phyloP scores from a whole-genome alignment of 2,888 invertebrate genomes.

The Nyleta sp. region DNA sequence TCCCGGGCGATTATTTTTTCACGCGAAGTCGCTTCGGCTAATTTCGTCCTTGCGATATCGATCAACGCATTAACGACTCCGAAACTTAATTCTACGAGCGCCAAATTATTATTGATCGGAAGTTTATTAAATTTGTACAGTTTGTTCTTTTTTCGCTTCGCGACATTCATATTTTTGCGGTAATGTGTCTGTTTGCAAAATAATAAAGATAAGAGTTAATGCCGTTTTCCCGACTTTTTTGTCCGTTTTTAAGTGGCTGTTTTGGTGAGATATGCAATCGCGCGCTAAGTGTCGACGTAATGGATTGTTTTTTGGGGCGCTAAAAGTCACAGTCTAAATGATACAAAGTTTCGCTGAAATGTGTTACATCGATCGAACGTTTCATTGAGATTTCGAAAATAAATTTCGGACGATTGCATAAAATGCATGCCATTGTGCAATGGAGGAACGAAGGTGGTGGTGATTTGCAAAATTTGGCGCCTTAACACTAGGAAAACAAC shows the following conservation, averaged over 20 bases:
- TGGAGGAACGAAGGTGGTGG: no score
- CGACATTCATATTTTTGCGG: not conserved
- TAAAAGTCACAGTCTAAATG: slow-evolving; percentile 15
- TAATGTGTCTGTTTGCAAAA: slow-evolving; percentile 9
- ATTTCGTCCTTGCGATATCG: slow-evolving; percentile 10
- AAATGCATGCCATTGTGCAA: no score
- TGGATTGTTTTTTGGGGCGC: slow-evolving; percentile 24
- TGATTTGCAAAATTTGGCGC: not conserved
- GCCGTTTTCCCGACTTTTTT: not conserved
- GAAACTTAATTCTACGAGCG: slow-evolving; percentile 10
- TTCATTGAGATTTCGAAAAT: no score
- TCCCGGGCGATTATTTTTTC: slow-evolving; percentile 17
- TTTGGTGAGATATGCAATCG: slow-evolving; percentile 16
- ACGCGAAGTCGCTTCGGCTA: not conserved
- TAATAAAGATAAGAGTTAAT: not conserved
- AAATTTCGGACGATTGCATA: no score
- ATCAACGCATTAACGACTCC: slow-evolving; percentile 13
- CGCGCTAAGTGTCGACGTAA: slow-evolving; percentile 17
- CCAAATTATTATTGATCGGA: slow-evolving; percentile 12
- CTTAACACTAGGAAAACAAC: no score
- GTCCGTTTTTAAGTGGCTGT: slow-evolving; percentile 10
- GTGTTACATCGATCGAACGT: no score
- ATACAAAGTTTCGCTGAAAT: not conserved
- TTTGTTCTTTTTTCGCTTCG: not conserved
- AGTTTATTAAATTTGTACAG: not conserved